phyloP scores from a whole-genome alignment of 2,888 invertebrate species.

The Iphiclides podalirius region DNA sequence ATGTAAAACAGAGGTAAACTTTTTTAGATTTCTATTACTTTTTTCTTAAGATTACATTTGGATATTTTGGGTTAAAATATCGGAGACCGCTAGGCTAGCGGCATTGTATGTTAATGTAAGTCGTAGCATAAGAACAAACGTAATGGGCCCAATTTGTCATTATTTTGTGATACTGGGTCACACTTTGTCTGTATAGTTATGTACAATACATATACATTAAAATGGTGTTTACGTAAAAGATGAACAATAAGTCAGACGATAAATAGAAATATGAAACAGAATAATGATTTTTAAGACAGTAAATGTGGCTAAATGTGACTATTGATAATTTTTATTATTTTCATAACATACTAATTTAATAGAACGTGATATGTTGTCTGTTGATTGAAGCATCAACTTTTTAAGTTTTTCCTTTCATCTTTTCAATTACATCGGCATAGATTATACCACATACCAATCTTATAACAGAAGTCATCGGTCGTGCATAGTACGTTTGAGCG shows the following conservation, averaged over 20 bases:
- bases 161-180: neutral
- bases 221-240: neutral
- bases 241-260: too few species aligned
- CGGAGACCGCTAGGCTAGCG: constrained; percentile 38
- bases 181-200: neutral
- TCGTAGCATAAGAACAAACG: constrained; percentile 23
- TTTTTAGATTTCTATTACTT: constrained; percentile 23
- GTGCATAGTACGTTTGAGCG: constrained; percentile 1
- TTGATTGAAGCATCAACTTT: too few species aligned
- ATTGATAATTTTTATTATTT: too few species aligned
- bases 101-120: constrained; percentile 55
- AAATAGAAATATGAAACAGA: too few species aligned
- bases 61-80: constrained; percentile 40
- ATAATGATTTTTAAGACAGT: too few species aligned
- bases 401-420: too few species aligned
- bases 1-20: constrained; percentile 38
- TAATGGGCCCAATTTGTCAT: neutral
- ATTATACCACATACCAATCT: neutral
- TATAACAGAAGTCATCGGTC: neutral
- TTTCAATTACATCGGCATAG: neutral
- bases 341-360: too few species aligned
- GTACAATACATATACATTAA: neutral
- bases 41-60: constrained; percentile 32
- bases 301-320: too few species aligned
- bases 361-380: too few species aligned